These are phyloP conservation scores for Drosophila sp. DNA, from an alignment of 1,140 invertebrate species.

Conservation along the genomic window DNA sequence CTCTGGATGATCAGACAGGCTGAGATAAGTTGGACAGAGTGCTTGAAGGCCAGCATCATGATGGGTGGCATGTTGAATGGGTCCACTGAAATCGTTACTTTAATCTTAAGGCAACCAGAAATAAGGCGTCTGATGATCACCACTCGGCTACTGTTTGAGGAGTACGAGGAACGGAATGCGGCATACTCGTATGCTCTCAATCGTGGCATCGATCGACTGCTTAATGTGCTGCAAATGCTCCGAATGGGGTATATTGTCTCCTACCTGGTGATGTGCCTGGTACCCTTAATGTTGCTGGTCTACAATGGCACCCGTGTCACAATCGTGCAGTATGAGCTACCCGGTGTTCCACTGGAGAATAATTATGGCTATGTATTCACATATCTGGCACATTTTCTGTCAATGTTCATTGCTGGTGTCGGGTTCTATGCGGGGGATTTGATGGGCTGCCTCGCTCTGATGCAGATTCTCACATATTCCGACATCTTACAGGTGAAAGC, in stretches of 20 bases:
- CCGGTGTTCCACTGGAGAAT: conserved; percentile 48
- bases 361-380: conserved; percentile 47
- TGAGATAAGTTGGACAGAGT: conserved; percentile 42
- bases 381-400: conserved; percentile 47
- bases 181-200: conserved; percentile 26
- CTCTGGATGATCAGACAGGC: conserved; percentile 30
- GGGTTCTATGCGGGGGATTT: conserved; percentile 63
- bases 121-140: conserved; percentile 33
- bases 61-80: conserved; percentile 48
- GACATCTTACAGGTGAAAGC: conserved; percentile 56
- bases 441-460: conserved; percentile 39
- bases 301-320: conserved; percentile 55
- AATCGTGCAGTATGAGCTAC: conserved; percentile 52
- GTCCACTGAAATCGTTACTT: conserved; percentile 25
- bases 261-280: conserved; percentile 32
- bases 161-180: conserved; percentile 37
- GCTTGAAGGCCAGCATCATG: conserved; percentile 54
- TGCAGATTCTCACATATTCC: conserved; percentile 55
- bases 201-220: conserved; percentile 41
- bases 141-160: conserved; percentile 18
- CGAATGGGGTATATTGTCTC: conserved; percentile 46
- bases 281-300: conserved; percentile 26
- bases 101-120: conserved; percentile 29
- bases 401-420: conserved; percentile 40
- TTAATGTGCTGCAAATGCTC: conserved; percentile 32